These are phyloP conservation scores for Meteorus cinctellus DNA, from an alignment of 2,888 invertebrate genomes.

Conservation along the genomic window DNA sequence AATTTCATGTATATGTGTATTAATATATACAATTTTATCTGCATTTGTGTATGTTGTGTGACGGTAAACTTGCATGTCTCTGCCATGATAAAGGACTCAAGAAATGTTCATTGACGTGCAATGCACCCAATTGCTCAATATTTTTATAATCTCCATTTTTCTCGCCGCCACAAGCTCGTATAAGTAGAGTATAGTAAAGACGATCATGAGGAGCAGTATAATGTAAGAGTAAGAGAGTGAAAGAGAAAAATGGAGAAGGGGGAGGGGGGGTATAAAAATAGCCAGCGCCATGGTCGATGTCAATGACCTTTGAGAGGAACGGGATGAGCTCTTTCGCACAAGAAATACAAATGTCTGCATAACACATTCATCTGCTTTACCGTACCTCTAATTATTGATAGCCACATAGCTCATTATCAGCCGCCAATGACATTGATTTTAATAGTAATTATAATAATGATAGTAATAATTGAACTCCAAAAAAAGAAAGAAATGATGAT, in stretches of 20 bases:
- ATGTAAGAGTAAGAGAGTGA: neutral
- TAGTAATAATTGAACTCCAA: neutral
- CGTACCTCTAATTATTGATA: neutral
- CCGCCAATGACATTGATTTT: neutral
- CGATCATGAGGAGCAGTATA: slow-evolving; percentile 6
- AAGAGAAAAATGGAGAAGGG: neutral
- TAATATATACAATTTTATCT: slow-evolving; percentile 16
- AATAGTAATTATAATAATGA: neutral
- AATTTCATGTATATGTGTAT: slow-evolving; percentile 22
- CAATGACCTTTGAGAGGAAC: slow-evolving; percentile 18
- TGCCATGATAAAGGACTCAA: neutral
- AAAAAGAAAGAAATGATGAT: slow-evolving; percentile 25
- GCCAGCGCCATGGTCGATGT: slow-evolving; percentile 14
- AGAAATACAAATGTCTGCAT: neutral
- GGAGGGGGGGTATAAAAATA: neutral
- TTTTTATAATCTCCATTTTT: slow-evolving; percentile 23
- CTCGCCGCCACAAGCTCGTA: slow-evolving; percentile 32
- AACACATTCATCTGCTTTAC: neutral
- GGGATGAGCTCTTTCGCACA: neutral
- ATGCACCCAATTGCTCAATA: slow-evolving; percentile 35
- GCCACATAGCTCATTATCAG: neutral
- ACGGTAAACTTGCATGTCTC: slow-evolving; percentile 13
- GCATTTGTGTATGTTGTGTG: slow-evolving; percentile 22
- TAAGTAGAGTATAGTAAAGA: slow-evolving; percentile 13
- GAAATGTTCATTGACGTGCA: slow-evolving; percentile 17